These are phyloP conservation scores for Sebastes flavidus DNA, from an alignment of 2,797 vertebrate genomes.

Conservation along the genomic window DNA sequence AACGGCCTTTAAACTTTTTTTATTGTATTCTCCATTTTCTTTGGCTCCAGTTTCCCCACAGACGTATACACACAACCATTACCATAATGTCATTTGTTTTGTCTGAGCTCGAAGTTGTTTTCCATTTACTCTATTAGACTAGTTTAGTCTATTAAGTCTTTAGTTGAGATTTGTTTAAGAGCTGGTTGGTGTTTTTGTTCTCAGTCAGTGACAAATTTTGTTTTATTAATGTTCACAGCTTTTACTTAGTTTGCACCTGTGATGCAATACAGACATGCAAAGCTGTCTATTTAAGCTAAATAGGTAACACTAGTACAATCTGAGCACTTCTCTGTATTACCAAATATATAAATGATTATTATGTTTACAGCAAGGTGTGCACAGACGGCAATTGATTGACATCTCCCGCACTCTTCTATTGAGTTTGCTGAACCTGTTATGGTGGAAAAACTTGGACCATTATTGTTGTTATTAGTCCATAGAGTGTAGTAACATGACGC, in stretches of 20 bases:
- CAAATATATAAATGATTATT: not conserved
- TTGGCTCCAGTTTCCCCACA: not conserved
- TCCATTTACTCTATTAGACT: not conserved
- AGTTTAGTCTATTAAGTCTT: not conserved
- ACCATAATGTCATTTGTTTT: not conserved
- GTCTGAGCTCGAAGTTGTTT: not conserved
- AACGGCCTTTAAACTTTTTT: not conserved
- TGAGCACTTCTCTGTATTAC: not conserved
- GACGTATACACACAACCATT: not conserved
- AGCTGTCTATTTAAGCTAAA: not conserved
- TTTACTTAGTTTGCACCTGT: not conserved
- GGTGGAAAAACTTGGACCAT: not conserved
- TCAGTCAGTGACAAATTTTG: not conserved
- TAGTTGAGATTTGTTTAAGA: not conserved
- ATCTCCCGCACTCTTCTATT: not conserved
- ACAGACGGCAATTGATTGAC: not conserved
- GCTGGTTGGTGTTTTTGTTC: not conserved
- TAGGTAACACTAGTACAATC: not conserved
- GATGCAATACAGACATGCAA: not conserved
- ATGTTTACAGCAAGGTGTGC: not conserved
- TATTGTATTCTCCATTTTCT: not conserved
- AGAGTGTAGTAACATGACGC: not conserved
- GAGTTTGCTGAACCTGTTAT: not conserved
- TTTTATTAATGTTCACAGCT: not conserved
- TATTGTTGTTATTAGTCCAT: not conserved